phyloP scores from a whole-genome alignment of 2,797 vertebrate genomes.

The Gallinago solitaria region DNA sequence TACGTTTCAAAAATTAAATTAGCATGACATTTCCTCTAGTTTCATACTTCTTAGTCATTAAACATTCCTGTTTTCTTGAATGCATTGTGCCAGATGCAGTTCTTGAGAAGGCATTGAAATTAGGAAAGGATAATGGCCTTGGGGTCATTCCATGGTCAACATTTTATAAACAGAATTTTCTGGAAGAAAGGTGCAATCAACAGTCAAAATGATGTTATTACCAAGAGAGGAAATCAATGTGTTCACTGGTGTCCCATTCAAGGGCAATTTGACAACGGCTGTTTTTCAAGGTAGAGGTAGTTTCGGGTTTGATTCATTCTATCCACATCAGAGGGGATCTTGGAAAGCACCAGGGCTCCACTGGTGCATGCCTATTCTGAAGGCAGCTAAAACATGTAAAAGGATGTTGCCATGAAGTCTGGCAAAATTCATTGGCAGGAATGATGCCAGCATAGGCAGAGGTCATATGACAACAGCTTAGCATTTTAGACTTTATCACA shows the following conservation, averaged over 20 bases:
- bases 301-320: neutral
- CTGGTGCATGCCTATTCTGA: neutral
- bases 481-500: neutral
- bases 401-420: neutral
- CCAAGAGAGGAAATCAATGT: neutral
- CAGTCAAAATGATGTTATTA: neutral
- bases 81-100: neutral
- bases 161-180: neutral
- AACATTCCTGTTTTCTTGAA: neutral
- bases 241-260: neutral
- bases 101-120: neutral
- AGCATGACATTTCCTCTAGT: neutral
- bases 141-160: neutral
- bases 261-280: neutral
- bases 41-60: neutral
- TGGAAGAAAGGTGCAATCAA: neutral
- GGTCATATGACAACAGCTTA: neutral
- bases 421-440: neutral
- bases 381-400: neutral
- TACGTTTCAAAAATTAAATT: neutral
- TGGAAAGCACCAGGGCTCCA: neutral
- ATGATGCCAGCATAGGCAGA: neutral
- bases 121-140: neutral
- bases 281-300: neutral
- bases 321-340: neutral